Percentiles rank a stretch among this genome's conserved stretches.
Evolutionary conservation across 2,797 vertebrate species (phyloP).

Genomic region (Antennarius maculatus): DNA sequence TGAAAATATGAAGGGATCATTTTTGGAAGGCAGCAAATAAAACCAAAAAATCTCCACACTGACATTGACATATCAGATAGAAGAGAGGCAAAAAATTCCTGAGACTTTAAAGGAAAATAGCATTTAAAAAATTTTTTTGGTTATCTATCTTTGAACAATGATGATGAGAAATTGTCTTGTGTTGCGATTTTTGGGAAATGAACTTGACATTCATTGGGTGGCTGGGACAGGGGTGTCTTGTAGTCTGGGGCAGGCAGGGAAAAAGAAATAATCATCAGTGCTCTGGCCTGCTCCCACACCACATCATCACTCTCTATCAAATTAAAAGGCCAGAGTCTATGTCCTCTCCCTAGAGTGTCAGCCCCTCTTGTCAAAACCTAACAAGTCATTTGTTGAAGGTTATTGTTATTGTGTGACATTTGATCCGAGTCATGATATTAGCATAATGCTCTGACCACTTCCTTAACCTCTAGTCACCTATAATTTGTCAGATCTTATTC

Average conservation of each 20-base stretch:
- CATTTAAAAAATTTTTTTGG: background rate
- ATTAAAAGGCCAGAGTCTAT: conserved; percentile 61
- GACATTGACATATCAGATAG: background rate
- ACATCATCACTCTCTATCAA: conserved; percentile 52
- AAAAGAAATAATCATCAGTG: conserved; percentile 22
- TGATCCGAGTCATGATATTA: conserved; percentile 75
- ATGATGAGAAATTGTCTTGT: background rate
- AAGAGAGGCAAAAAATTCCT: background rate
- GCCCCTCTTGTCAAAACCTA: conserved; percentile 62
- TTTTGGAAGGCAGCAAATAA: background rate
- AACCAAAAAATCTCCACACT: background rate
- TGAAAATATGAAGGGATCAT: conserved; percentile 7
- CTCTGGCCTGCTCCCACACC: conserved; percentile 25
- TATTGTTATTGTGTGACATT: conserved; percentile 76
- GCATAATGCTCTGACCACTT: conserved; percentile 67
- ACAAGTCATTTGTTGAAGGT: conserved; percentile 72
- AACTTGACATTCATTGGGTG: conserved; percentile 55
- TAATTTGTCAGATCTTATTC: conserved; percentile 59
- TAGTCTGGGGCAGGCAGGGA: conserved; percentile 18
- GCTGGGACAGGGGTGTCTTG: conserved; percentile 22
- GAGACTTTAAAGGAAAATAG: background rate
- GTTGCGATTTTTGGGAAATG: conserved; percentile 46
- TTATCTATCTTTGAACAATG: background rate
- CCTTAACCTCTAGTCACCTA: conserved; percentile 68
- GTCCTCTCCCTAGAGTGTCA: conserved; percentile 38